Evolutionary conservation across 2,888 invertebrate species (phyloP), one percentile per base, ranked within the genome.

Genomic region (Lasius fuliginosus): DNA sequence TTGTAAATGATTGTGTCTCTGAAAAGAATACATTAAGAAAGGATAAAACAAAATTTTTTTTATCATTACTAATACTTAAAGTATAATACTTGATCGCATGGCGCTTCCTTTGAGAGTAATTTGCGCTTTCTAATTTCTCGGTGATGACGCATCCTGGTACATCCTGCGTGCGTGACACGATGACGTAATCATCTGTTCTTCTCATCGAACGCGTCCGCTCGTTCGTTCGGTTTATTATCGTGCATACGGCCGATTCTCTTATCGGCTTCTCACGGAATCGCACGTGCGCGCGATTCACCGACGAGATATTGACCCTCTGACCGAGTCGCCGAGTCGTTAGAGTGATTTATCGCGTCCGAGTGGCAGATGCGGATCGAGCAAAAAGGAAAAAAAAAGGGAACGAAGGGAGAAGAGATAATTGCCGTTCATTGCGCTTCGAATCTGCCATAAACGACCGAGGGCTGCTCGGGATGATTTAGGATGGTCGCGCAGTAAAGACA

Each of bases 251-350:
- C 3, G 23, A 40, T 40, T 40, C n/a, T 81, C 27, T 73, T 81
- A 81, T 81, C 69, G 15, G 4, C 15, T 36, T 36, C 23, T 42
- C 33, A 30, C 2, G 9, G 74, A 82, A 53, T 82, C 64, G n/a
- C 46, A 60, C 18, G 27, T 46, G 36, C 27, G 49, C 27, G 30
- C 23, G 40, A 42, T 71, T 11, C 23, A 18, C 33, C 33, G 33
- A 36, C 46, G 46, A 56, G 46, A 62, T 79, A 71, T 73, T 60
- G 46, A 12, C 18, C 27, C 18, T 46, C n/a, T 81, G 81, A 81
- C 27, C 60, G 62, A 73, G 12, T 71, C 40, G 40, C 8, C 53
- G 15, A 67, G 18, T 56, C 30, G 49, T 30, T 42, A 5, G 56
- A 33, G 8, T 36, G 62, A 82, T 64, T 82, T 64, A 53, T 53